Conservation (phyloP, 2,113 vertebrate genomes). For the Catharus minimus region DNA sequence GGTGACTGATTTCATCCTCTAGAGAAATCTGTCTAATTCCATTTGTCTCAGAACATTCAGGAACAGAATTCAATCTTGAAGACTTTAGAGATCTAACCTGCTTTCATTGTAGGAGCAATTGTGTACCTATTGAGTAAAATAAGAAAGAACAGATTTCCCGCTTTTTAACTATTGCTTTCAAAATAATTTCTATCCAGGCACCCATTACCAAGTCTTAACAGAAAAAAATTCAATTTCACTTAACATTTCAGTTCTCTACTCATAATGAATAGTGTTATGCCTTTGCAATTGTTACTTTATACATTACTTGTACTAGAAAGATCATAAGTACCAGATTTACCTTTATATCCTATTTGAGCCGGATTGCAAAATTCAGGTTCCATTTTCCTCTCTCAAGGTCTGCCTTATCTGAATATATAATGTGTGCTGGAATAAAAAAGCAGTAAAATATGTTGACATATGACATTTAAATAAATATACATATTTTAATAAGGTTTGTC, state of each 20-base stretch:
- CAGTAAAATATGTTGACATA: not conserved
- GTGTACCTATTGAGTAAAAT: not conserved
- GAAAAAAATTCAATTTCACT: not conserved
- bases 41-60: not conserved
- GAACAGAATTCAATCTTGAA: not conserved
- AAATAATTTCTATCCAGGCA: not conserved
- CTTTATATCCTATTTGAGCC: not conserved
- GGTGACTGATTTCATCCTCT: conserved; percentile 9
- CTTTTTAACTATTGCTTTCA: conserved; percentile 2
- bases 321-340: not conserved
- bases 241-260: not conserved
- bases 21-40: conserved; percentile 28
- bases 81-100: conserved; percentile 9
- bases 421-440: not conserved
- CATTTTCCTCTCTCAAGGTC: not conserved
- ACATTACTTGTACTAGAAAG: not conserved
- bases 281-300: not conserved
- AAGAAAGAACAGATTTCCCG: not conserved
- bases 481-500: not conserved
- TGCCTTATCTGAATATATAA: not conserved
- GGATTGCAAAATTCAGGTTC: not conserved
- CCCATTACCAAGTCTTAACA: not conserved
- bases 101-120: not conserved
- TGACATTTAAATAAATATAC: not conserved
- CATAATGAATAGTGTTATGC: not conserved